Base-by-base conservation (phyloP, 2,797 vertebrate species). In the Anniella stebbinsi region DNA sequence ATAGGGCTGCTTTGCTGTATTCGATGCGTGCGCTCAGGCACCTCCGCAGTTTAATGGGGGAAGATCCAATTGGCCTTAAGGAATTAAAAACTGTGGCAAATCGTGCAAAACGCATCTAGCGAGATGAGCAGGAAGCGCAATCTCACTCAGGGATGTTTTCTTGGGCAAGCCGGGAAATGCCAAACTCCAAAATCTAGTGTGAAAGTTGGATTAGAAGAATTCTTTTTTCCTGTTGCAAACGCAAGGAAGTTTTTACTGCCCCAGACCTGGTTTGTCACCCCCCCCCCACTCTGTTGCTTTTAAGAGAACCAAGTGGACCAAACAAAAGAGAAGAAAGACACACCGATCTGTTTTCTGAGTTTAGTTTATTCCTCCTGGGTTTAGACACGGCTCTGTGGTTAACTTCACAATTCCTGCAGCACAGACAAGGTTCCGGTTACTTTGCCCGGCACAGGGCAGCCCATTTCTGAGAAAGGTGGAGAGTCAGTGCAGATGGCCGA, bases 291-390 rank as follows among this genome's bases (percentile, higher is more conserved):
- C 38, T 0, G 6, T 18, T 33, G 0, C 30, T 54, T 12, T 38
- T 1, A 23, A 36, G 18, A 66, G 66, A 38, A 48, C 6, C 25
- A 28, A 38, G 36, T 8, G 10, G 30, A 66, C 12, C 10, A 48
- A 36, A 2, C 9, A 3, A 45, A 83, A 17, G 23, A 38, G 88
- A 91, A 23, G 90, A 90, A 87, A 11, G 33, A 85, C 54, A 90
- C 21, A 57, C 54, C 45, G 17, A 8, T 66, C 21, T 81, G 25
- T 82, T 36, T 86, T 77, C 78, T 48, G 10, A 86, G 36, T 94
- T 93, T 30, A 11, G 9, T 96, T 96, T 96, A 95, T 96, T 95
- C 91, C 54, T 60, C 75, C 90, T 15, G 88, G 88, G 36, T 73
- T 92, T 90, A 93, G 88, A 89, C 92, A 95, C 92, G 95, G 89